These are phyloP conservation scores for Chesias legatella DNA, from an alignment of 2,888 invertebrate species.

Conservation along the genomic window DNA sequence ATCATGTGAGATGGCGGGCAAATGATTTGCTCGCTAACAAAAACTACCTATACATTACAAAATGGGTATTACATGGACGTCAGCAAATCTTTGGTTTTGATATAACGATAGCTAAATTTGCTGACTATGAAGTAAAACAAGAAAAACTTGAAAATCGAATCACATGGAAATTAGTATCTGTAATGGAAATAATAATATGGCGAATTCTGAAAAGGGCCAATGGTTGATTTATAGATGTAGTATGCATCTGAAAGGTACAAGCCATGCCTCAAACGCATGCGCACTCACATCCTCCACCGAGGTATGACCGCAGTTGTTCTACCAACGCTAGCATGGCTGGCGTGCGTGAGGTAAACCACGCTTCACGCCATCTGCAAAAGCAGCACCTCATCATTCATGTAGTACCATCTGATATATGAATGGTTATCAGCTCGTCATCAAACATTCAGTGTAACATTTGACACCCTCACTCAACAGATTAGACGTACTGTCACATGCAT, in stretches of 20 bases:
- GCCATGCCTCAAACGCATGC: slow-evolving; percentile 53
- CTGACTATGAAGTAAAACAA: no score
- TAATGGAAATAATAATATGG: neutral
- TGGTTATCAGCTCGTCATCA: slow-evolving; percentile 6
- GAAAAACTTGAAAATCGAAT: no score
- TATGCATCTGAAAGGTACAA: slow-evolving; percentile 30
- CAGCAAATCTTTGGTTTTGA: no score
- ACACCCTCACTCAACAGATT: slow-evolving; percentile 6
- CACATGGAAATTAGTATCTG: neutral
- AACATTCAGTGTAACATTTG: slow-evolving; percentile 1
- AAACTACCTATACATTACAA: no score
- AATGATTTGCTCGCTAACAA: neutral
- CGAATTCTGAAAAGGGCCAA: slow-evolving; percentile 1
- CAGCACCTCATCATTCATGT: slow-evolving; percentile 46
- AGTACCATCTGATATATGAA: slow-evolving; percentile 22
- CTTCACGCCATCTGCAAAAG: slow-evolving; percentile 77
- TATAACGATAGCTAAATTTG: no score
- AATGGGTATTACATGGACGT: no score
- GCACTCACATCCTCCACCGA: slow-evolving; percentile 78
- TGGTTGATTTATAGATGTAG: neutral
- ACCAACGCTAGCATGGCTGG: slow-evolving; percentile 79
- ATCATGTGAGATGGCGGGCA: slow-evolving; percentile 1
- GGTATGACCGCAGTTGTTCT: slow-evolving; percentile 76
- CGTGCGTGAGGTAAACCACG: slow-evolving; percentile 65
- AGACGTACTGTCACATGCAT: neutral